These are phyloP conservation scores for Aradophagus sp. DNA, from an alignment of 1,140 invertebrate species.

Conservation along the genomic window DNA sequence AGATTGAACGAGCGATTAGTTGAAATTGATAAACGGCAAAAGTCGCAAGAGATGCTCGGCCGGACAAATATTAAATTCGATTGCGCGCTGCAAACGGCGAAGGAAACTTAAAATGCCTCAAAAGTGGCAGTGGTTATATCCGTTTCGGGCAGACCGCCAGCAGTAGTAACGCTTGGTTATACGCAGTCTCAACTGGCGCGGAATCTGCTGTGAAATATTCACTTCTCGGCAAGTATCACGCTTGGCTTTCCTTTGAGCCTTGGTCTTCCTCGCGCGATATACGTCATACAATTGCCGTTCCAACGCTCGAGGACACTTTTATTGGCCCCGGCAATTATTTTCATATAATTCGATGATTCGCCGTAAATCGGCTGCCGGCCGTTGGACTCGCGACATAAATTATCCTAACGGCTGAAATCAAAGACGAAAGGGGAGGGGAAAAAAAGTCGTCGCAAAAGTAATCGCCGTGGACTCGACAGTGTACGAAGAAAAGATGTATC, in stretches of 20 bases:
- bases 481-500: conserved; percentile 53
- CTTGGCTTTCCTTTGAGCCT: conserved; percentile 43
- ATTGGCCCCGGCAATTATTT: too few species aligned
- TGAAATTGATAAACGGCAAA: conserved; percentile 17
- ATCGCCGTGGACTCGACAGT: too few species aligned
- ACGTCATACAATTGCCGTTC: too few species aligned
- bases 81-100: conserved; percentile 39
- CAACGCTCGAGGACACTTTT: too few species aligned
- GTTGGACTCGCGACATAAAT: conserved; percentile 31
- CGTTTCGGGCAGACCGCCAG: conserved; percentile 56
- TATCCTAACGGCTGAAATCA: conserved; percentile 14
- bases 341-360: too few species aligned
- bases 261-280: conserved; percentile 21
- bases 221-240: conserved; percentile 42
- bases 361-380: too few species aligned
- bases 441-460: too few species aligned
- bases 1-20: conserved; percentile 3
- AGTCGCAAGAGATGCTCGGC: too few species aligned
- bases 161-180: conserved; percentile 53
- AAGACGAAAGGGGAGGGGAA: conserved; percentile 5
- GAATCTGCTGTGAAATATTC: conserved; percentile 57
- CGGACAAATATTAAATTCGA: conserved; percentile 50
- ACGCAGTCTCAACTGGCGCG: conserved; percentile 46
- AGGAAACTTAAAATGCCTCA: conserved; percentile 52
- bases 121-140: conserved; percentile 56